Percentiles rank a stretch among this genome's conserved stretches.
These are phyloP conservation scores for Aspidiotus rigidus DNA, from an alignment of 2,888 invertebrate genomes.

Conservation along the genomic window DNA sequence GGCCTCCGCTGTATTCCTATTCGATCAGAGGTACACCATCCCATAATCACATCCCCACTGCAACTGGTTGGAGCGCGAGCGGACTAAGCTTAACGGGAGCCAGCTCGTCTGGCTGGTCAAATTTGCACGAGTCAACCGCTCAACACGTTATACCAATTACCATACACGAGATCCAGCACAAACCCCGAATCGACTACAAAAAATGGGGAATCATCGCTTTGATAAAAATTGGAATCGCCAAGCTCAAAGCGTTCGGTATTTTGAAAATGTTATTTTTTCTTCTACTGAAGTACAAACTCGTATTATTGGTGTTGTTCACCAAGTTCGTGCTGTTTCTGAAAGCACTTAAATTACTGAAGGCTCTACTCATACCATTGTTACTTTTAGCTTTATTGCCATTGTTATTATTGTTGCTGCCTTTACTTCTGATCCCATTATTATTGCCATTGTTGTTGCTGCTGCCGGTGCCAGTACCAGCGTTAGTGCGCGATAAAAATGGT, in stretches of 20 bases:
- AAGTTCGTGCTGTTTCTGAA: slow-evolving; percentile 39
- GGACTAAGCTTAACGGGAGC: slow-evolving; percentile 14
- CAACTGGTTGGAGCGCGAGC: slow-evolving; percentile 3
- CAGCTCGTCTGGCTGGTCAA: slow-evolving; percentile 7
- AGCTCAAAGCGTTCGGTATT: slow-evolving; percentile 36
- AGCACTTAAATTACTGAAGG: slow-evolving; percentile 38
- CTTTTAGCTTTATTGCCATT: slow-evolving; percentile 33
- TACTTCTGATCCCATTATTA: slow-evolving; percentile 8
- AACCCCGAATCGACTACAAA: slow-evolving; percentile 36
- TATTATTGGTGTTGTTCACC: slow-evolving; percentile 36
- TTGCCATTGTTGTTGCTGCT: slow-evolving; percentile 21
- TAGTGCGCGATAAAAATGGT: neutral
- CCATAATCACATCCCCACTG: neutral
- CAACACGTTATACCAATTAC: slow-evolving; percentile 23
- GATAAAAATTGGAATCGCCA: slow-evolving; percentile 38
- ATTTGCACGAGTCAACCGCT: slow-evolving; percentile 11
- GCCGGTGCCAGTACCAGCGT: neutral
- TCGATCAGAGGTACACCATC: too few relatives aligned
- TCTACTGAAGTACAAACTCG: slow-evolving; percentile 36
- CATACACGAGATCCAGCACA: slow-evolving; percentile 22
- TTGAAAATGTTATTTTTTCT: slow-evolving; percentile 35
- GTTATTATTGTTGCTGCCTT: slow-evolving; percentile 6
- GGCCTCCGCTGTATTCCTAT: too few relatives aligned
- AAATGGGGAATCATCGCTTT: slow-evolving; percentile 37
- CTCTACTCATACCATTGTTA: slow-evolving; percentile 36